phyloP scores from a whole-genome alignment of 2,113 vertebrate species.

The Thalassoma bifasciatum region DNA sequence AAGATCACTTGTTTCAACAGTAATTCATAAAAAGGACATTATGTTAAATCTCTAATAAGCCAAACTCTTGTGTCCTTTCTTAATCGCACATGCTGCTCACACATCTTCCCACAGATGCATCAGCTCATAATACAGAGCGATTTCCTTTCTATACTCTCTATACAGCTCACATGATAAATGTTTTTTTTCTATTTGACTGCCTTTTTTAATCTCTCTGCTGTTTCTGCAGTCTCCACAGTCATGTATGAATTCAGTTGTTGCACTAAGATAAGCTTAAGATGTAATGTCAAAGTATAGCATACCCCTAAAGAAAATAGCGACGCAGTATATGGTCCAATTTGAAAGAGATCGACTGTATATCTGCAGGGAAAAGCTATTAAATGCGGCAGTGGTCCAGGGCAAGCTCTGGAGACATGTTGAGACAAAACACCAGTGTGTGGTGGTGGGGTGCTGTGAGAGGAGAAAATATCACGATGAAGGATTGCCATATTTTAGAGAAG shows the following conservation, averaged over 20 bases:
- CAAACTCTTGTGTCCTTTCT: constrained; percentile 10
- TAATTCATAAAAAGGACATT: not conserved
- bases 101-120: constrained; percentile 31
- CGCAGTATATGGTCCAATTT: constrained; percentile 34
- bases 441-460: constrained; percentile 14
- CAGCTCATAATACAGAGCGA: not conserved
- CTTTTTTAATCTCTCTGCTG: not conserved
- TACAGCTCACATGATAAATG: constrained; percentile 36
- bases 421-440: constrained; percentile 51
- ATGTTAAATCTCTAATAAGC: constrained; percentile 16
- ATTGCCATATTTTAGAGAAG: constrained; percentile 18
- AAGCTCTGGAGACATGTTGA: constrained; percentile 47
- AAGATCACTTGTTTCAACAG: constrained; percentile 13
- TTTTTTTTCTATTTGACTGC: constrained; percentile 30
- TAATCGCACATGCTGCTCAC: constrained; percentile 27
- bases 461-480: constrained; percentile 12
- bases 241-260: constrained; percentile 33
- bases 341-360: constrained; percentile 46
- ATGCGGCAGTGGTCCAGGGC: constrained; percentile 55
- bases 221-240: constrained; percentile 11
- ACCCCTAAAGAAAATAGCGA: constrained; percentile 12
- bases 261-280: constrained; percentile 11
- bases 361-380: constrained; percentile 63
- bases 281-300: constrained; percentile 27
- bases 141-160: constrained; percentile 2